These are phyloP conservation scores for Cyprinus carpio DNA, from an alignment of 2,113 vertebrate genomes.

Conservation along the genomic window DNA sequence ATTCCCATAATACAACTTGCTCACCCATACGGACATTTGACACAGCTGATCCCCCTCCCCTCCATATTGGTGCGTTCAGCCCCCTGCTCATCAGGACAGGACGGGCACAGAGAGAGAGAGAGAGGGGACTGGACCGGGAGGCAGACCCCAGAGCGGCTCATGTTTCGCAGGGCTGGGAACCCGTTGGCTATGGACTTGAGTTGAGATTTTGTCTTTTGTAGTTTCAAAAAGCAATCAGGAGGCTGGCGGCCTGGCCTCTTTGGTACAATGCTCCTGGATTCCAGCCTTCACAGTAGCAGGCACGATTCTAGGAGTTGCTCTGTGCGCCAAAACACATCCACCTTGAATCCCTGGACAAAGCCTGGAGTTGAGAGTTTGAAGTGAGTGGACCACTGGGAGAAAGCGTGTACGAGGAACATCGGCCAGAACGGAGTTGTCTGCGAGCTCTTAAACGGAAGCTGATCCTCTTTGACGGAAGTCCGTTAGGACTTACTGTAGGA, in stretches of 20 bases:
- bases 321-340: constrained; percentile 31
- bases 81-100: constrained; percentile 75
- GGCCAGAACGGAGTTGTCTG: constrained; percentile 33
- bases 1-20: constrained; percentile 80
- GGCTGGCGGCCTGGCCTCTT: constrained; percentile 64
- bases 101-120: constrained; percentile 69
- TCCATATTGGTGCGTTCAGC: constrained; percentile 64
- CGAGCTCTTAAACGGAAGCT: constrained; percentile 32
- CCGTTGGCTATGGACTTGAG: constrained; percentile 77
- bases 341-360: constrained; percentile 30
- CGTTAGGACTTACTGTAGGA: constrained; percentile 44
- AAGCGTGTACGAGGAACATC: not conserved
- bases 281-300: constrained; percentile 65
- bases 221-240: constrained; percentile 68
- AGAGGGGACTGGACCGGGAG: constrained; percentile 71
- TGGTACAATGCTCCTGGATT: constrained; percentile 73
- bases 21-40: constrained; percentile 68
- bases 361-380: constrained; percentile 50
- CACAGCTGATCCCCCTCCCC: constrained; percentile 60
- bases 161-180: constrained; percentile 84
- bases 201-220: constrained; percentile 56
- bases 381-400: constrained; percentile 17
- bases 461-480: constrained; percentile 17
- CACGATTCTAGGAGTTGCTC: constrained; percentile 44
- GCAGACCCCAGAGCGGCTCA: constrained; percentile 82